Percentiles rank a stretch among this genome's conserved stretches.
Conservation (phyloP, 2,888 invertebrate species). For the Rotaria sp. region DNA sequence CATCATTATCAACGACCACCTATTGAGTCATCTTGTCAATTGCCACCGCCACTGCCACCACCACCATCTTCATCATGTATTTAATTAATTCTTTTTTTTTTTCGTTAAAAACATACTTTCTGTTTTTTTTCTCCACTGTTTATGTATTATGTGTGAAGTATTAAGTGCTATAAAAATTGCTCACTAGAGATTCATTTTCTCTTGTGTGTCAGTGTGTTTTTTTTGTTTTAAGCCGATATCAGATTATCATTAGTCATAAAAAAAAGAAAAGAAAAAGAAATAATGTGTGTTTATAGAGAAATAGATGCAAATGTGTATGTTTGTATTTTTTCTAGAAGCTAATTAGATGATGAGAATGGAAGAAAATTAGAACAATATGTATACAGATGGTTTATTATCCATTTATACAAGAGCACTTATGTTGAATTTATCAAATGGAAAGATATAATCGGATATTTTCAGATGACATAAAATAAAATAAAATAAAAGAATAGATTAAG, state of each 20-base stretch:
- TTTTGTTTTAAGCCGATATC: not conserved
- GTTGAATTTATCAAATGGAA: not conserved
- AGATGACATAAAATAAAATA: not conserved
- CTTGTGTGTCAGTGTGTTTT: not conserved
- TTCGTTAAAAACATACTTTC: not conserved
- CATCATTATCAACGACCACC: slow-evolving; percentile 39
- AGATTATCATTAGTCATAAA: not conserved
- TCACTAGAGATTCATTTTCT: slow-evolving; percentile 2
- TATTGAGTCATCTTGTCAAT: slow-evolving; percentile 32
- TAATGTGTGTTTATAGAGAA: not conserved
- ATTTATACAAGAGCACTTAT: slow-evolving; percentile 8
- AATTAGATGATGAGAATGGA: not conserved
- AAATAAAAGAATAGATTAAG: not conserved
- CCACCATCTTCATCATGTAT: not conserved
- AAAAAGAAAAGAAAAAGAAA: not conserved
- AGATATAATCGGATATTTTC: not conserved
- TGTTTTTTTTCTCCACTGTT: not conserved
- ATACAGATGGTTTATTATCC: slow-evolving; percentile 18
- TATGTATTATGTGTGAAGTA: not conserved
- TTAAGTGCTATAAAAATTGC: slow-evolving; percentile 18
- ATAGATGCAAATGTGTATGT: not conserved
- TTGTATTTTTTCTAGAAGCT: not conserved
- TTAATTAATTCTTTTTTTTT: not conserved
- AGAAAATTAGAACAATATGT: slow-evolving; percentile 2
- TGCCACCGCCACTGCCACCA: slow-evolving; percentile 36